These are phyloP conservation scores for Epicampocera succincta DNA, from an alignment of 2,888 invertebrate species.

Conservation along the genomic window DNA sequence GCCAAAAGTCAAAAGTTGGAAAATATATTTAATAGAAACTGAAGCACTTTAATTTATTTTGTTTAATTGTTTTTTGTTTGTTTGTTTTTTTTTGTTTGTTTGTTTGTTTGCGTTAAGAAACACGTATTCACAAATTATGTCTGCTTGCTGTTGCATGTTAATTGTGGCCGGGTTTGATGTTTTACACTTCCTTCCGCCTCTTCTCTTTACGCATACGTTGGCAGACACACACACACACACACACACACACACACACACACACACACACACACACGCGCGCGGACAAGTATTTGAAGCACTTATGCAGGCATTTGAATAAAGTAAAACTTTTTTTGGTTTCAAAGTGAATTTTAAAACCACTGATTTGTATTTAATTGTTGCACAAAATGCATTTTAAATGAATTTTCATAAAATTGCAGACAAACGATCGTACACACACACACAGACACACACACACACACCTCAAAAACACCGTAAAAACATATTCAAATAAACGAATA, in stretches of 20 bases:
- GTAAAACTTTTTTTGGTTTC: slow-evolving; percentile 19
- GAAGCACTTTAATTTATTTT: not conserved
- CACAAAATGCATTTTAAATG: slow-evolving; percentile 75
- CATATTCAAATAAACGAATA: slow-evolving; percentile 36
- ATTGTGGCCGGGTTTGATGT: slow-evolving; percentile 57
- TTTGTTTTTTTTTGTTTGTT: not conserved
- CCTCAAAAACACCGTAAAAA: not conserved
- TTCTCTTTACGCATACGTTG: slow-evolving; percentile 22
- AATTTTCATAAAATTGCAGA: slow-evolving; percentile 42
- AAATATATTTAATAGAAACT: too few species aligned
- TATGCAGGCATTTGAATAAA: slow-evolving; percentile 19
- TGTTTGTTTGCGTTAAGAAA: slow-evolving; percentile 7
- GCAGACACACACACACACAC: not conserved
- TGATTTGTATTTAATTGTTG: slow-evolving; percentile 80
- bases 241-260: not conserved
- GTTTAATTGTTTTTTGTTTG: not conserved
- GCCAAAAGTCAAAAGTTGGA: not conserved
- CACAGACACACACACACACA: too few species aligned
- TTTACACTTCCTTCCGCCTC: slow-evolving; percentile 57
- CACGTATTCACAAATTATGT: slow-evolving; percentile 51
- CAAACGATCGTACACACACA: slow-evolving; percentile 15
- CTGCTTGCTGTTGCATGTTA: slow-evolving; percentile 63
- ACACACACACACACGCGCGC: not conserved
- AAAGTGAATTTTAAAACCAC: slow-evolving; percentile 72
- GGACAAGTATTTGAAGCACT: not conserved